A percentile compares a stretch with the other conserved stretches of the same genome.
Evolutionary conservation across 2,113 vertebrate species (phyloP).

Genomic region (Tiliqua scincoides): DNA sequence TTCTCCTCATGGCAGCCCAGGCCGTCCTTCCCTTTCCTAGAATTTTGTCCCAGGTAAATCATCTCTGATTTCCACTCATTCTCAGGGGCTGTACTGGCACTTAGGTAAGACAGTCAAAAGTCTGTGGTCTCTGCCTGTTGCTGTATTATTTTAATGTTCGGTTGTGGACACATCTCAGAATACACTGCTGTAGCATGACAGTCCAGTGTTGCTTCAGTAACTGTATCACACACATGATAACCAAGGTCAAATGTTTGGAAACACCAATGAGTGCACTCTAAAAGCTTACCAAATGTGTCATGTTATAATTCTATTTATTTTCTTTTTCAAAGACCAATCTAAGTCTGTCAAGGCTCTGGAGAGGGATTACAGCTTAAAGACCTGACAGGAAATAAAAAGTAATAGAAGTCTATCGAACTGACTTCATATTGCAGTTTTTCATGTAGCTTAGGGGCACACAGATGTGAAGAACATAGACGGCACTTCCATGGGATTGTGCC

Average conservation of each 20-base stretch:
- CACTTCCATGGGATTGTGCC: background rate
- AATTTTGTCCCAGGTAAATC: too few species aligned
- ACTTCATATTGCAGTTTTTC: background rate
- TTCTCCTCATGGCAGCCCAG: too few species aligned
- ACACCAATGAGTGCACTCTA: background rate
- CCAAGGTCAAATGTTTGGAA: constrained; percentile 11
- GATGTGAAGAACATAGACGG: background rate
- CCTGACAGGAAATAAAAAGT: background rate
- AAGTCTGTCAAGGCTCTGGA: constrained; percentile 1
- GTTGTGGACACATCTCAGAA: background rate
- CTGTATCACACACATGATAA: background rate
- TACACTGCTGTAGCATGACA: background rate
- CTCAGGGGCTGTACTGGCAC: background rate
- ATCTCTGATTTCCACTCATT: too few species aligned
- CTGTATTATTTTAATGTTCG: constrained; percentile 9
- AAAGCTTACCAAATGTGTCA: background rate
- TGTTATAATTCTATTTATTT: background rate
- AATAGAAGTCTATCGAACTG: background rate
- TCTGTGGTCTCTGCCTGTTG: background rate
- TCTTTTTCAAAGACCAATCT: constrained; percentile 5
- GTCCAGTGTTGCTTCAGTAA: background rate
- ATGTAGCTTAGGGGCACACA: background rate
- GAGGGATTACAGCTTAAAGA: constrained; percentile 13
- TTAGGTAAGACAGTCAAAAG: constrained; percentile 3
- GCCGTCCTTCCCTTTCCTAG: too few species aligned